Evolutionary conservation across 2,113 vertebrate species (phyloP).

Genomic region (Etia nguti): DNA sequence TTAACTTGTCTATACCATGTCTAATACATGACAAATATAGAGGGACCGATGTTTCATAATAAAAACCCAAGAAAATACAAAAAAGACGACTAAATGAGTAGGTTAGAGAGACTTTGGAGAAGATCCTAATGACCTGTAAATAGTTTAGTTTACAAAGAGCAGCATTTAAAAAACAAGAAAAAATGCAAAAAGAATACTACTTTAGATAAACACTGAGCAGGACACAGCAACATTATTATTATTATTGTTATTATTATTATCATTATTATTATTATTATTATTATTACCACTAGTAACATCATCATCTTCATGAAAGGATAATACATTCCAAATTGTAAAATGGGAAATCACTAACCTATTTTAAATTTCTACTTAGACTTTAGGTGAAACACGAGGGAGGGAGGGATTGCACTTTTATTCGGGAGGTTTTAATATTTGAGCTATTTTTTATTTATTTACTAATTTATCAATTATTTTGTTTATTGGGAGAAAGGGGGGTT

Average conservation of each 20-base stretch:
- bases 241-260: constrained; percentile 57
- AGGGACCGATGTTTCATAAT: constrained; percentile 64
- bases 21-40: constrained; percentile 64
- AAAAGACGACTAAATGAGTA: constrained; percentile 62
- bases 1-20: constrained; percentile 59
- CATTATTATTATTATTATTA: constrained; percentile 50
- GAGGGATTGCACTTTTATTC: constrained; percentile 61
- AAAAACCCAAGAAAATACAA: constrained; percentile 57
- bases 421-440: constrained; percentile 74
- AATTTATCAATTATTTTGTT: constrained; percentile 75
- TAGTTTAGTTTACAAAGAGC: constrained; percentile 74
- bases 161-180: constrained; percentile 71
- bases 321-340: constrained; percentile 74
- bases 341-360: constrained; percentile 73
- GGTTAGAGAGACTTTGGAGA: constrained; percentile 66
- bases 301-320: constrained; percentile 63
- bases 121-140: constrained; percentile 70
- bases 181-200: constrained; percentile 73
- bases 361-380: constrained; percentile 77
- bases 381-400: constrained; percentile 62
- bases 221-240: constrained; percentile 63
- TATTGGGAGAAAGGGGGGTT: constrained; percentile 52
- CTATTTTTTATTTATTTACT: constrained; percentile 78
- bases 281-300: constrained; percentile 56
- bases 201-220: constrained; percentile 74